Evolutionary conservation across 2,113 vertebrate species (phyloP).

Genomic region (Sorex fumeus): DNA sequence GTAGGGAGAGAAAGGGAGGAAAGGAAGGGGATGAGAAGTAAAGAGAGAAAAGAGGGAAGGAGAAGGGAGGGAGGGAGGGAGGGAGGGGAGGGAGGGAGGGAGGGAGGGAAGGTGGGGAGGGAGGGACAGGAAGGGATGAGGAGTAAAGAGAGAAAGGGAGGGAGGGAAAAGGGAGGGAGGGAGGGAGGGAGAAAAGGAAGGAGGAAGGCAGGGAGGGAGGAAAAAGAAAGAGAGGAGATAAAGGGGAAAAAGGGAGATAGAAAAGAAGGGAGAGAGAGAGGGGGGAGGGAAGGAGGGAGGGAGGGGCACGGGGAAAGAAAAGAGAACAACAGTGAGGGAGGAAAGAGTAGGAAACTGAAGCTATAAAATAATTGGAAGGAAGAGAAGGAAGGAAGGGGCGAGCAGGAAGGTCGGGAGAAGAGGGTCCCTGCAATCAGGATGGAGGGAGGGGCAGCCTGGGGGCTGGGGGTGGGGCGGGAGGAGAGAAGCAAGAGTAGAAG

Average conservation of each 20-base stretch:
- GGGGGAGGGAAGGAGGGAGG: neutral
- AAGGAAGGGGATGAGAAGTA: too few species aligned
- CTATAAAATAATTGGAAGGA: neutral
- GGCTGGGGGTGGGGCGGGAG: accelerated
- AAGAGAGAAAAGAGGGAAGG: too few species aligned
- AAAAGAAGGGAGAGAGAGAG: neutral
- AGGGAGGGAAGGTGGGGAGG: neutral
- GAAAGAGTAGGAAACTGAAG: neutral
- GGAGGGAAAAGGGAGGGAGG: too few species aligned
- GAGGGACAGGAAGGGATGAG: neutral
- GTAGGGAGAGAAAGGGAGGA: too few species aligned
- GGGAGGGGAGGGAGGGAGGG: neutral
- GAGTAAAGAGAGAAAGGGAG: neutral
- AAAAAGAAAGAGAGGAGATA: too few species aligned
- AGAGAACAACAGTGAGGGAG: too few species aligned
- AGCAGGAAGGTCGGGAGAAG: too few species aligned
- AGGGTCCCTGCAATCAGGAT: too few species aligned
- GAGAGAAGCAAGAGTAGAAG: conserved; percentile 70
- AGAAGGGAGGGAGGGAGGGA: neutral
- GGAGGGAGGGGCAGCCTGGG: neutral
- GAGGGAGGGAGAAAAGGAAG: neutral
- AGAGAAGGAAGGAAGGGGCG: neutral
- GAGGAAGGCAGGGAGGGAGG: neutral
- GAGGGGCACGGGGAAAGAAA: neutral
- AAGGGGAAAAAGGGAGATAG: too few species aligned